phyloP scores from a whole-genome alignment of 2,888 invertebrate genomes.

The Sarcophaga rosellei region DNA sequence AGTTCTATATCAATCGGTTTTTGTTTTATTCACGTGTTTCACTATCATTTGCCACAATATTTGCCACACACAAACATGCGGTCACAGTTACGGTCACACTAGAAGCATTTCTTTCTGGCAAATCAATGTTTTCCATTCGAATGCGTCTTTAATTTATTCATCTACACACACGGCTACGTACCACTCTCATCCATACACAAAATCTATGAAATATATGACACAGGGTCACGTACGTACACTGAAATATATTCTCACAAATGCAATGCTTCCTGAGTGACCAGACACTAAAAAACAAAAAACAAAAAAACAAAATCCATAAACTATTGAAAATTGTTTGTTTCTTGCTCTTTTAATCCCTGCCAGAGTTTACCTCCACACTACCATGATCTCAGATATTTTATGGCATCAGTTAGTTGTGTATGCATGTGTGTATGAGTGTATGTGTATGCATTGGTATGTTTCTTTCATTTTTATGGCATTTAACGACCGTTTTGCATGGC shows the following conservation, averaged over 20 bases:
- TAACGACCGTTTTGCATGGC: slow-evolving; percentile 23
- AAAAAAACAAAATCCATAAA: background rate
- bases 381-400: background rate
- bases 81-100: slow-evolving; percentile 1
- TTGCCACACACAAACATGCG: background rate
- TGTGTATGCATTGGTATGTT: background rate
- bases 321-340: slow-evolving; percentile 27
- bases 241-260: background rate
- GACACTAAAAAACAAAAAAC: slow-evolving; percentile 1
- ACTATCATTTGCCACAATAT: background rate
- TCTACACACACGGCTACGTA: background rate
- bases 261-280: slow-evolving; percentile 14
- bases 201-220: background rate
- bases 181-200: background rate
- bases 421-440: background rate
- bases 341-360: slow-evolving; percentile 9
- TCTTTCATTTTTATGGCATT: slow-evolving; percentile 48
- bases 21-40: background rate
- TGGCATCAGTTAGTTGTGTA: background rate
- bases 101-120: slow-evolving; percentile 45
- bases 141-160: slow-evolving; percentile 42
- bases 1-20: background rate
- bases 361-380: background rate
- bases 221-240: background rate
- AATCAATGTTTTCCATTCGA: slow-evolving; percentile 56